Evolutionary conservation across 2,113 vertebrate genomes (phyloP), one percentile per base, ranked within the genome.

Genomic region (Tupaia chinensis): DNA sequence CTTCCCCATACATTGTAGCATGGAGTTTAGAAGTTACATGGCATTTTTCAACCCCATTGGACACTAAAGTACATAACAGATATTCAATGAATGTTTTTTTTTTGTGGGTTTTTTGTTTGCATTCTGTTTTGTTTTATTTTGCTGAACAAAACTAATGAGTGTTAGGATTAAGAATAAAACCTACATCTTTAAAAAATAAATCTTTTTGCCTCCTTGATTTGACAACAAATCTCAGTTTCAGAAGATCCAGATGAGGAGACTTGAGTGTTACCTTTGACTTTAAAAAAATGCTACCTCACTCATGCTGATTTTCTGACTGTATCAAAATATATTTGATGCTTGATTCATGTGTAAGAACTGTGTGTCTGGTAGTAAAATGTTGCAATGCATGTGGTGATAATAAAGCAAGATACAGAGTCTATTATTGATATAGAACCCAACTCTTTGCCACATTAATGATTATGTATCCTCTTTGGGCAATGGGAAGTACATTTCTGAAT

Each of bases 291-390:
- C 44, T 89, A 3, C 56, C 34, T 65, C 56, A 92, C 94, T 95
- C 34, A 69, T 10, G 22, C 25, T 83, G 68, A 96, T 72, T 96
- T 94, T 16, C 23, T 65, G 34, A 94, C 65, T 91, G 19, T 87
- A 69, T 86, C 23, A 96, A 94, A 89, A 69, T 66, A 79, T 19
- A 65, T 78, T 89, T 82, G 63, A 73, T 86, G 14, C 29, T 93
- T 87, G 60, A 92, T 66, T 96, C 74, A 95, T 34, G 8, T 72
- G 12, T 81, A 79, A 69, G 25, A 94, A 73, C 60, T 92, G 32
- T 90, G 19, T 85, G 72, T 91, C 44, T 86, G 12, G 15, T 93
- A 84, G 34, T 86, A 89, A 92, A 97, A 95, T 93, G 87, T 70
- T 88, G 27, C 68, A 87, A 92, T 76, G 61, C 27, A 69, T 84